These are phyloP conservation scores for Oenanthe melanoleuca DNA, from an alignment of 2,113 vertebrate species.

Conservation along the genomic window DNA sequence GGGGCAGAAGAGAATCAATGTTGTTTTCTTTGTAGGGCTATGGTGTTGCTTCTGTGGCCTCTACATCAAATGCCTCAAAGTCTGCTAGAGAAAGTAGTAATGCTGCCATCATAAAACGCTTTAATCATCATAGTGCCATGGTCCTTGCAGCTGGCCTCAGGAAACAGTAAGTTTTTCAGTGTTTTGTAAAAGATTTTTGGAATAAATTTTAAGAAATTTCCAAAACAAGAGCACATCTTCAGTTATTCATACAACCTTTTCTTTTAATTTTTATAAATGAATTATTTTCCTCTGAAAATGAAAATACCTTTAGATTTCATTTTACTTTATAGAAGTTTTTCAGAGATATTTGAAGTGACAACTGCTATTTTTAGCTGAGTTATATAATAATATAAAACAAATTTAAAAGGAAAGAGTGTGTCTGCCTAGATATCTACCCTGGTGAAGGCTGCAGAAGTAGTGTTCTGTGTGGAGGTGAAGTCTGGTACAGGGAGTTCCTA, in stretches of 20 bases:
- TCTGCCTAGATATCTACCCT: not conserved
- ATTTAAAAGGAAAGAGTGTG: not conserved
- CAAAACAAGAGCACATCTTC: not conserved
- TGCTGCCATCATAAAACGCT: slow-evolving; percentile 95
- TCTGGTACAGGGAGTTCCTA: not conserved
- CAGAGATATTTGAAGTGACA: not conserved
- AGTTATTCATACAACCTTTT: not conserved
- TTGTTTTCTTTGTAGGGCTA: slow-evolving; percentile 84
- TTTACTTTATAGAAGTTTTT: not conserved
- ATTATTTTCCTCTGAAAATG: not conserved
- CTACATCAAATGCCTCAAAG: slow-evolving; percentile 85
- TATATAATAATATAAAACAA: not conserved
- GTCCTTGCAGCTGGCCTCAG: slow-evolving; percentile 94
- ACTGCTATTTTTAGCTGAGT: not conserved
- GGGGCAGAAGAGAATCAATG: not conserved
- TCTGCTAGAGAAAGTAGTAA: slow-evolving; percentile 93
- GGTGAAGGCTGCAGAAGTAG: not conserved
- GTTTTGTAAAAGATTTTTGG: not conserved
- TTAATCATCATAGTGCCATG: slow-evolving; percentile 99
- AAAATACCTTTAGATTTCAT: not conserved
- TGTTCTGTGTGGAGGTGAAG: not conserved
- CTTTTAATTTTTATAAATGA: not conserved
- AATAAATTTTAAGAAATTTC: not conserved
- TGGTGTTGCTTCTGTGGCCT: slow-evolving; percentile 80
- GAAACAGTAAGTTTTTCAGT: slow-evolving; percentile 82